Percentiles rank a stretch among this genome's conserved stretches.
phyloP scores from a whole-genome alignment of 2,113 vertebrate genomes.

The Atractosteus spatula region DNA sequence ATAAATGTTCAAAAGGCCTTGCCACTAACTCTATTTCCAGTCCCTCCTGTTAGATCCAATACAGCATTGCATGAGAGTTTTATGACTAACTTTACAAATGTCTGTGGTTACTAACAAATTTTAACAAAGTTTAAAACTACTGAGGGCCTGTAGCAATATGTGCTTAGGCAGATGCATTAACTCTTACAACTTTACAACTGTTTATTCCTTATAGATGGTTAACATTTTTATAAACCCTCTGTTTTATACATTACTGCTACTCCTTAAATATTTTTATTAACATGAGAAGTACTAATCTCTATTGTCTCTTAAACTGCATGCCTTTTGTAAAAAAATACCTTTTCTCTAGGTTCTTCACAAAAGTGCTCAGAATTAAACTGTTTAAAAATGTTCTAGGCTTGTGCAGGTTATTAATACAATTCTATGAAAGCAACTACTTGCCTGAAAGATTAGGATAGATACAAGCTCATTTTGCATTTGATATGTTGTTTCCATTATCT shows the following conservation, averaged over 20 bases:
- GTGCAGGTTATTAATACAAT: too few species aligned
- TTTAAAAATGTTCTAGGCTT: too few species aligned
- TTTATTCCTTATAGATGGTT: background rate
- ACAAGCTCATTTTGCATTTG: too few species aligned
- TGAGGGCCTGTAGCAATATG: constrained; percentile 12
- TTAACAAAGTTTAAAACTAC: constrained; percentile 6
- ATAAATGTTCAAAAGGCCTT: constrained; percentile 64
- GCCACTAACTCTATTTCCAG: constrained; percentile 60
- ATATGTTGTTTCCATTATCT: too few species aligned
- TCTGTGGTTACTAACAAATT: constrained; percentile 87
- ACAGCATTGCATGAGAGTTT: constrained; percentile 24
- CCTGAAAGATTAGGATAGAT: background rate
- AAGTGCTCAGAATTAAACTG: too few species aligned
- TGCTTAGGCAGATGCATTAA: too few species aligned
- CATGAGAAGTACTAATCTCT: background rate
- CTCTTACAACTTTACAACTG: too few species aligned
- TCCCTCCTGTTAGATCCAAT: constrained; percentile 21
- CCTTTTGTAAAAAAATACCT: constrained; percentile 5
- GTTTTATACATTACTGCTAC: background rate
- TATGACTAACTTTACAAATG: constrained; percentile 68
- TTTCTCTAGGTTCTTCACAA: background rate
- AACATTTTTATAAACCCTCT: constrained; percentile 6
- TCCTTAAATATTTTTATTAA: background rate
- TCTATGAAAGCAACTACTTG: background rate
- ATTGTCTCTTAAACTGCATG: constrained; percentile 3